These are phyloP conservation scores for Clepsis dumicolana DNA, from an alignment of 2,888 invertebrate genomes.

Conservation along the genomic window DNA sequence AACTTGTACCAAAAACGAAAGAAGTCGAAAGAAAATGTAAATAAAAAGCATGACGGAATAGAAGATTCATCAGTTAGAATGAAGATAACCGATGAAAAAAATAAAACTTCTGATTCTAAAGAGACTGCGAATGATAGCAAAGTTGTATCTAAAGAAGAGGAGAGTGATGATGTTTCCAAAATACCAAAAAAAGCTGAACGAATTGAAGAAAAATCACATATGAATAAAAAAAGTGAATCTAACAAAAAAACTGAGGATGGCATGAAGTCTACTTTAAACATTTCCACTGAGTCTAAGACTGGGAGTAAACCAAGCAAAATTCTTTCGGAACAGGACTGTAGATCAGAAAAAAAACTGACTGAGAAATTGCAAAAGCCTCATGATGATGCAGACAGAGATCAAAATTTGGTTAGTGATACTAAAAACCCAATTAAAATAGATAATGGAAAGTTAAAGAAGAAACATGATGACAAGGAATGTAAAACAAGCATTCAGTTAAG, in stretches of 20 bases:
- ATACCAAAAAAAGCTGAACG: conserved; percentile 29
- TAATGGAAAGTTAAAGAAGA: background rate
- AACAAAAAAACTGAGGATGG: conserved; percentile 23
- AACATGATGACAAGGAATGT: background rate
- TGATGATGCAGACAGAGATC: background rate
- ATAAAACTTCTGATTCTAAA: background rate
- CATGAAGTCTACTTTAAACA: background rate
- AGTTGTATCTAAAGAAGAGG: conserved; percentile 3
- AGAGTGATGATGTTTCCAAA: conserved; percentile 1
- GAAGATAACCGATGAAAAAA: background rate
- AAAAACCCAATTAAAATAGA: background rate
- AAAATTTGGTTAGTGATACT: background rate
- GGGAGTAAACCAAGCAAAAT: background rate
- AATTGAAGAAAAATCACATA: conserved; percentile 22
- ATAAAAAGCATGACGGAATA: background rate
- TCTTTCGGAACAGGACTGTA: background rate
- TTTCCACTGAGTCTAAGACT: background rate
- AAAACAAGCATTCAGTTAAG: conserved; percentile 12
- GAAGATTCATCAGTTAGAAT: background rate
- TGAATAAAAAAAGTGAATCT: conserved; percentile 21
- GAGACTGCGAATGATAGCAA: background rate
- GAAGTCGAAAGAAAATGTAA: conserved; percentile 32
- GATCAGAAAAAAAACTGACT: background rate
- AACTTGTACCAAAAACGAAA: conserved; percentile 63
- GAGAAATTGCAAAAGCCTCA: background rate